Evolutionary conservation across 2,797 vertebrate species (phyloP).

Genomic region (Heteromormyrus szaboi): DNA sequence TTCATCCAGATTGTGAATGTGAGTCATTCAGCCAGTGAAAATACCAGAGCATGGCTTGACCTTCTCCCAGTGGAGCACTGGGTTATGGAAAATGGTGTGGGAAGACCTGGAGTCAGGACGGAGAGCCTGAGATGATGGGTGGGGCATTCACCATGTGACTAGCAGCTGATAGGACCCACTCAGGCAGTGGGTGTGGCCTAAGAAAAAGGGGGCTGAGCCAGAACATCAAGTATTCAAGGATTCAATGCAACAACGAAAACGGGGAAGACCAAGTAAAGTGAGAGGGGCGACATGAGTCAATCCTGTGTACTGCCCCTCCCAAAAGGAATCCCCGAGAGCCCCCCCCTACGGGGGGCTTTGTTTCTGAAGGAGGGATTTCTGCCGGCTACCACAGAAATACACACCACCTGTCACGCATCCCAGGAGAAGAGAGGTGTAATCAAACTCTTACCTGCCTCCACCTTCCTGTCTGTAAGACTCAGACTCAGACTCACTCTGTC

Average conservation of each 20-base stretch:
- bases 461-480: constrained; percentile 9
- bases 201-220: background rate
- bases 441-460: constrained; percentile 50
- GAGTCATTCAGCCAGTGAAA: background rate
- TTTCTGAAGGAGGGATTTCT: background rate
- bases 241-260: background rate
- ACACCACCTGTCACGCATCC: background rate
- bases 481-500: background rate
- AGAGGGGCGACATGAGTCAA: background rate
- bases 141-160: background rate
- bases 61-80: background rate
- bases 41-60: background rate
- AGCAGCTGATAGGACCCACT: background rate
- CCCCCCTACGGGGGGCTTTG: background rate
- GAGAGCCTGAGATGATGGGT: background rate
- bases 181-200: background rate
- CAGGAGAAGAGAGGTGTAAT: background rate
- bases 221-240: background rate
- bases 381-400: background rate
- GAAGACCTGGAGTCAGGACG: background rate
- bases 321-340: background rate
- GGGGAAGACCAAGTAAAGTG: background rate
- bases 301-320: background rate
- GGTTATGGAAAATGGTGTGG: background rate
- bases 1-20: background rate